Conservation (phyloP, 2,888 invertebrate species). For the Athalia rosae region DNA sequence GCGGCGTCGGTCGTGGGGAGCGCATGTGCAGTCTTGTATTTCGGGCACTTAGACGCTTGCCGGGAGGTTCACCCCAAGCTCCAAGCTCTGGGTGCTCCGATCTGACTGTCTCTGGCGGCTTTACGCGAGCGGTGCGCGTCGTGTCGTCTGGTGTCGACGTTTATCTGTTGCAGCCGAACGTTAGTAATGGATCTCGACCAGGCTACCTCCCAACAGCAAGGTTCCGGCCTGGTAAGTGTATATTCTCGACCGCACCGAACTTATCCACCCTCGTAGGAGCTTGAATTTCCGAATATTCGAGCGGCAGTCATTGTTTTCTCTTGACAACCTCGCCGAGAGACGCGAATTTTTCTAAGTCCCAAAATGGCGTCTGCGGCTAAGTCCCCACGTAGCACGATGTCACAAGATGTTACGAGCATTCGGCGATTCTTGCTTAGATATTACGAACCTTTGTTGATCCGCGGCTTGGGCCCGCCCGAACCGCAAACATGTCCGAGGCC, state of each 20-base stretch:
- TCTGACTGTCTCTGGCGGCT: conserved; percentile 43
- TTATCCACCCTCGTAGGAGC: conserved; percentile 11
- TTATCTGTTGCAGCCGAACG: conserved; percentile 61
- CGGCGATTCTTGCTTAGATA: not conserved
- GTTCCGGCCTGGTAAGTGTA: conserved; percentile 66
- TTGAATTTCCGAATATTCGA: conserved; percentile 40
- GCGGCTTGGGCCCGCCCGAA: not conserved
- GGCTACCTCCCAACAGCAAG: conserved; percentile 58
- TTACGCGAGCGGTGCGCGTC: conserved; percentile 31
- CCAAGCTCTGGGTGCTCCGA: conserved; percentile 48
- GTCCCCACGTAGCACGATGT: conserved; percentile 73
- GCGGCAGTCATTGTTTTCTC: conserved; percentile 72
- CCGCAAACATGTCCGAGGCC: not conserved
- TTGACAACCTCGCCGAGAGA: conserved; percentile 75
- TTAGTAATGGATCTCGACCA: conserved; percentile 69
- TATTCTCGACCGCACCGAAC: conserved; percentile 46
- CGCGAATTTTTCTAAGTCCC: conserved; percentile 85
- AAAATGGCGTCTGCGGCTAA: conserved; percentile 90
- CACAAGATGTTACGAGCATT: conserved; percentile 36
- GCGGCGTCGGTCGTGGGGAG: conserved; percentile 50
- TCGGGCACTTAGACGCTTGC: conserved; percentile 77
- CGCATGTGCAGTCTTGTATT: conserved; percentile 79
- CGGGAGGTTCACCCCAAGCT: conserved; percentile 57
- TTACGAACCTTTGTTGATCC: not conserved
- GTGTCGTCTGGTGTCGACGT: conserved; percentile 56